Conservation (phyloP, 2,888 invertebrate genomes). For the Allacma fusca region DNA sequence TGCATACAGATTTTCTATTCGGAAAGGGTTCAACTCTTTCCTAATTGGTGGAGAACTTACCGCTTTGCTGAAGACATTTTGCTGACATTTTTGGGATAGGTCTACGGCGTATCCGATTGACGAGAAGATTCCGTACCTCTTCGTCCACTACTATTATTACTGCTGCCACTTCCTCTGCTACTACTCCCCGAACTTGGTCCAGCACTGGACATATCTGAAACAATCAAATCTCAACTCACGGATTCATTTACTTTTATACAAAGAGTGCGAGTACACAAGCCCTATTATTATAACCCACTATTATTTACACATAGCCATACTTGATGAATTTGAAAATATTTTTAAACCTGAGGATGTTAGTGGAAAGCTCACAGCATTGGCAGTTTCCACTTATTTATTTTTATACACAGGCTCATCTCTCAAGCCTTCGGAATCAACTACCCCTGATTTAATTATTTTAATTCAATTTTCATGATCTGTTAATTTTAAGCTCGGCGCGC, state of each 20-base stretch:
- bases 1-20: neutral
- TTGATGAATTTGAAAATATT: too few relatives aligned
- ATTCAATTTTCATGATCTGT: too few relatives aligned
- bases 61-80: constrained; percentile 90
- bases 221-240: neutral
- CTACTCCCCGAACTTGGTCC: constrained; percentile 57
- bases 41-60: constrained; percentile 63
- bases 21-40: constrained; percentile 58
- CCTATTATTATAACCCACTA: too few relatives aligned
- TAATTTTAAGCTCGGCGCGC: too few relatives aligned
- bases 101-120: constrained; percentile 51
- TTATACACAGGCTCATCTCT: too few relatives aligned
- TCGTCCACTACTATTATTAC: constrained; percentile 34
- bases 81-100: constrained; percentile 88
- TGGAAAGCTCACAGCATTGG: too few relatives aligned
- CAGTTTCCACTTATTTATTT: too few relatives aligned
- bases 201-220: constrained; percentile 42
- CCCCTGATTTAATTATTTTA: too few relatives aligned
- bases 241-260: constrained; percentile 6
- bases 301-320: too few relatives aligned
- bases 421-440: too few relatives aligned
- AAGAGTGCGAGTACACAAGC: too few relatives aligned
- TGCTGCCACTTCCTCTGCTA: constrained; percentile 50
- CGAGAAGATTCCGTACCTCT: constrained; percentile 51
- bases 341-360: too few relatives aligned